Evolutionary conservation across 2,888 invertebrate genomes (phyloP), one percentile per base, ranked within the genome.

Genomic region (Thymelicus sylvestris): DNA sequence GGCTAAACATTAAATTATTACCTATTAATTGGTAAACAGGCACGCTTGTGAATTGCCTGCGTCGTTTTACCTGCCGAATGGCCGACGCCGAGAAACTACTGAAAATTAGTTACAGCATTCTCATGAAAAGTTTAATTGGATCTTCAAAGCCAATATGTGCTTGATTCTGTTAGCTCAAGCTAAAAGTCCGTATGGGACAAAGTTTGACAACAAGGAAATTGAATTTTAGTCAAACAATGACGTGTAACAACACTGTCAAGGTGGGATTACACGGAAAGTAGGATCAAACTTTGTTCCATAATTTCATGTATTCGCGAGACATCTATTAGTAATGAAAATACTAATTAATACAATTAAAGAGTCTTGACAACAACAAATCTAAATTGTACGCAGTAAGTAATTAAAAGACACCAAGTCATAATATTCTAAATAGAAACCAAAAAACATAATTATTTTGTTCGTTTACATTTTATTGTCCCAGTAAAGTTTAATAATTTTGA

Each of bases 121-220:
- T 83, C 88, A 88, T 89, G 90, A 90, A 90, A 93, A 93, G 90
- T 93, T 93, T 92, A 92, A 93, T 93, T 92, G 91, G 87, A 89
- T 91, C 82, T 86, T 89, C 88, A 86, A 83, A 87, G 86, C 87
- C 89, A 89, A 89, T 89, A 86, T 88, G 87, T 89, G 86, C 81
- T 76, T 78, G 84, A 79, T 82, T 79, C 81, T 82, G 87, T 85
- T 86, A 81, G 83, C 81, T 85, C 83, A 81, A 87, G 85, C 80
- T 83, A 85, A 88, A 85, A 86, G 84, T 84, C 81, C 75, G 74
- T 73, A 74, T 73, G 71, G 66, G 78, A 62, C 73, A 73, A 74
- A 79, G 77, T 81, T 81, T 74, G 73, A 76, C 72, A 74, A 74
- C 74, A 76, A 74, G 77, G 72, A 74, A 77, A 79, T 79, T 77